Base-by-base conservation (phyloP, 2,797 vertebrate genomes). In the Clarias laeviceps region DNA sequence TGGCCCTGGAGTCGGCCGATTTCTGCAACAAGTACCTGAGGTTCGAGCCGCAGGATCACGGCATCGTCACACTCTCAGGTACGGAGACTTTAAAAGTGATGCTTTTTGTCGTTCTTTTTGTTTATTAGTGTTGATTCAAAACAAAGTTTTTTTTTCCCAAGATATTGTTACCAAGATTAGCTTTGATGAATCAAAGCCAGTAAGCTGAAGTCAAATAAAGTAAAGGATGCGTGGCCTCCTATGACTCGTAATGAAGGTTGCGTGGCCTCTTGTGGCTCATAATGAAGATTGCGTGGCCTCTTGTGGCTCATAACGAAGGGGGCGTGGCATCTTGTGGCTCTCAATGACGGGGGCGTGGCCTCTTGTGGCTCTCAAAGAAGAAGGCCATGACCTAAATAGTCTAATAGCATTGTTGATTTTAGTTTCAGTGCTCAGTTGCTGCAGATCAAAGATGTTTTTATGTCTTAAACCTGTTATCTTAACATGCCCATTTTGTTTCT, bases 1-100 rank as follows among this genome's bases (percentile, higher is more conserved):
- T 99, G 89, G 98, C 98, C 40, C 94, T 99, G 45, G 98, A 99
- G 93, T 99, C 98, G 1, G 89, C 97, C 2, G 96, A 97, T 86
- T 99, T 99, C 93, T 99, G 98, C 93, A 99, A 99, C 96, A 98
- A 97, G 88, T 99, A 99, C 91, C 94, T 99, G 92, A 96, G 98
- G 59, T 90, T 91, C 76, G 93, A 96, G 84, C 97, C 97, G 37
- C 95, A 97, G 91, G 94, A 97, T 50, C 94, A 77, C 0, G 98
- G 98, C 87, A 95, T 99, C 6, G 96, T 99, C 83, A 99, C 97
- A 0, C 94, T 99, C 77, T 89, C 96, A 95, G 96, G 96, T 97
- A 76, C 12, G 77, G 57, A 56, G 6, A n/a, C 29, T 27, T 37
- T 27, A 32, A 18, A 14, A 17, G 11, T 37, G 17, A 66, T 50